phyloP scores from a whole-genome alignment of 53 echinoderm and acorn worm genomes.

The Crossaster papposus region DNA sequence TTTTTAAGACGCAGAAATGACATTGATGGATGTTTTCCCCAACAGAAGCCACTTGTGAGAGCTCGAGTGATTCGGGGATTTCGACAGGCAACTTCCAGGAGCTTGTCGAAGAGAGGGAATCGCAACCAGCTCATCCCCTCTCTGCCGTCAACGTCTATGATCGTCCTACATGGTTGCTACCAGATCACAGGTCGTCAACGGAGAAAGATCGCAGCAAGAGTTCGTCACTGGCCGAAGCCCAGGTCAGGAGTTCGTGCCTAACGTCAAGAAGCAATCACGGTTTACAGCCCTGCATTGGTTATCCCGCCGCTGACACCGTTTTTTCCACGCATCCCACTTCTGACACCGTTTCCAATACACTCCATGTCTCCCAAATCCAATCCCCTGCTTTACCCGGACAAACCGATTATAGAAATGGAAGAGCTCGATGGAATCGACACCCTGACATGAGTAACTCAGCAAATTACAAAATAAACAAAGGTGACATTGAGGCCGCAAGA shows the following conservation, averaged over 20 bases:
- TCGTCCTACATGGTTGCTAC: background rate
- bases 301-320: background rate
- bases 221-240: background rate
- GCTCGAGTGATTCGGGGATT: constrained; percentile 69
- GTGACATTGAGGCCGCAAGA: background rate
- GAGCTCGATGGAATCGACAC: background rate
- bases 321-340: background rate
- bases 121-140: constrained; percentile 16
- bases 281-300: background rate
- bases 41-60: constrained; percentile 67
- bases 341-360: background rate
- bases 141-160: background rate
- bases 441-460: background rate
- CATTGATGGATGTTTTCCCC: background rate
- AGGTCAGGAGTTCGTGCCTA: constrained; percentile 12
- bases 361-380: background rate
- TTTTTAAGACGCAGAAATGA: background rate
- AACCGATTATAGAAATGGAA: background rate
- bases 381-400: background rate
- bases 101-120: constrained; percentile 60
- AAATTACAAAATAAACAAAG: constrained; percentile 19
- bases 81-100: constrained; percentile 76
- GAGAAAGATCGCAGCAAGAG: constrained; percentile 5
- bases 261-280: background rate
- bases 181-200: background rate